Evolutionary conservation across 2,888 invertebrate species (phyloP), one percentile per base, ranked within the genome.

Genomic region (Andrena praecox): DNA sequence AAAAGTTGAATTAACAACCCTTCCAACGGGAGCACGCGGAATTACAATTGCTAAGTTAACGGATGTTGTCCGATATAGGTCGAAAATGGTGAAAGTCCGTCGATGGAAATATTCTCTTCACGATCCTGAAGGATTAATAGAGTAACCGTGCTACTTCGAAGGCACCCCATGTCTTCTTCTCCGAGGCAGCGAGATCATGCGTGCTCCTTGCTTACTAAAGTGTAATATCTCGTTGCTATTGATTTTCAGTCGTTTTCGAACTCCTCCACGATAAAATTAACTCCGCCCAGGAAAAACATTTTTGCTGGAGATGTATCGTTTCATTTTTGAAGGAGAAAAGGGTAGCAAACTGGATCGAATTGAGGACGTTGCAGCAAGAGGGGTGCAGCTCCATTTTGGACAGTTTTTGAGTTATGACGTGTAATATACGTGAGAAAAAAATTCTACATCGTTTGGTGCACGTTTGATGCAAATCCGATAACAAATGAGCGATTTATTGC

Each of bases 61-160:
- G 35, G 60, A 70, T 69, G 60, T 60, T 75, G 27, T 12, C 27
- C 68, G 56, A 74, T 68, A 74, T 20, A 16, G 29, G 71, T 42
- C 31, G 2, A 24, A 42, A 63, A 63, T 71, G n/a, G 33, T 12
- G 31, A 54, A 50, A 54, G n/a, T 12, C 35, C 7, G 10, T 24
- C 16, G 52, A 62, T 35, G 42, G 42, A n/a, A 42, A 76, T 76
- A 76, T 76, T 70, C 71, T 54, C 35, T 35, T 29, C 52, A 42
- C 35, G 62, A 63, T 5, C 42, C 27, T 29, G 1, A 24, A n/a
- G 70, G 52, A 62, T 62, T 72, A 72, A 77, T 56, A 64, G 24
- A 72, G 42, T 64, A 64, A 56, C 63, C 42, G 20, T 24, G 33
- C 12, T 56, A 20, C 12, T 31, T 71, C 76, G 63, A 76, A 71